phyloP scores from a whole-genome alignment of 1,140 invertebrate genomes.

The Gryllus bimaculatus region DNA sequence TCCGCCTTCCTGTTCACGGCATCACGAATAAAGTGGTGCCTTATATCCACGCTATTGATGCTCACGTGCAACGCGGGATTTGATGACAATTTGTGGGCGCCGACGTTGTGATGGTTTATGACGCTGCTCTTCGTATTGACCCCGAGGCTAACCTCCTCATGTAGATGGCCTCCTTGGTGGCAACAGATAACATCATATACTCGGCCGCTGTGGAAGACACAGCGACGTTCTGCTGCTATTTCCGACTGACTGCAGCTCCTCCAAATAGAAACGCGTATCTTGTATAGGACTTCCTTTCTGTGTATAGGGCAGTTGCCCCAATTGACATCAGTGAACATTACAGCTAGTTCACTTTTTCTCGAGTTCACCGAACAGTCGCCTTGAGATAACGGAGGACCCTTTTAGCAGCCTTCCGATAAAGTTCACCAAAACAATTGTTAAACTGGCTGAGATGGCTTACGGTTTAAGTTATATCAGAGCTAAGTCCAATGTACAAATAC shows the following conservation, averaged over 20 bases:
- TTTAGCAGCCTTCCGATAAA: slow-evolving; percentile 29
- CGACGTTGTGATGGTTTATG: slow-evolving; percentile 25
- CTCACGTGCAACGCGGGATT: slow-evolving; percentile 27
- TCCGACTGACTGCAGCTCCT: slow-evolving; percentile 25
- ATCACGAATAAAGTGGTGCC: background rate
- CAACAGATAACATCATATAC: slow-evolving; percentile 25
- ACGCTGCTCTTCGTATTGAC: background rate
- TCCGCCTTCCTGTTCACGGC: background rate
- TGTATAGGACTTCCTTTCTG: slow-evolving; percentile 26
- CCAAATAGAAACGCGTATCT: slow-evolving; percentile 23
- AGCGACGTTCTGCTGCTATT: slow-evolving; percentile 28
- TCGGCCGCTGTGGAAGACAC: slow-evolving; percentile 31
- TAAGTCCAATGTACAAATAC: slow-evolving; percentile 28
- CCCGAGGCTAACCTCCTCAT: slow-evolving; percentile 16
- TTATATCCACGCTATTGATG: slow-evolving; percentile 29
- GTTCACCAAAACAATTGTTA: slow-evolving; percentile 24
- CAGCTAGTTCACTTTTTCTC: background rate
- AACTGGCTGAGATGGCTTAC: slow-evolving; percentile 29
- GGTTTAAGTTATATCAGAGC: slow-evolving; percentile 32
- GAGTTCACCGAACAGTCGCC: background rate
- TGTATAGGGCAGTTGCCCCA: slow-evolving; percentile 25
- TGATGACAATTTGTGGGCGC: slow-evolving; percentile 25
- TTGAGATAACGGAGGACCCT: slow-evolving; percentile 28
- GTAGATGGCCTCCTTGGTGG: slow-evolving; percentile 22
- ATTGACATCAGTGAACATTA: slow-evolving; percentile 28